Conservation (phyloP, 2,888 invertebrate species). For the Synanthedon vespiformis region DNA sequence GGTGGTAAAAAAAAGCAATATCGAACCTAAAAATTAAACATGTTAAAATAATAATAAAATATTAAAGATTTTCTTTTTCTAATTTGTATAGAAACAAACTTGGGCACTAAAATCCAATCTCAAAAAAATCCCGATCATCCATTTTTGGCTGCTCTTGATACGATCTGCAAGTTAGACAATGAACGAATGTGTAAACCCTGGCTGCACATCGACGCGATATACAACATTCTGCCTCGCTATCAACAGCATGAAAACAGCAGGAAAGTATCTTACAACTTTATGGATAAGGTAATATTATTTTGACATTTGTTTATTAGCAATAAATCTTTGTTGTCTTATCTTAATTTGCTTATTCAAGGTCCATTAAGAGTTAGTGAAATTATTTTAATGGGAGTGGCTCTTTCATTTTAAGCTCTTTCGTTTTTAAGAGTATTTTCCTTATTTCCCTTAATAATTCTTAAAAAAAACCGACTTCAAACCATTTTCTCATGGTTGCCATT, state of each 20-base stretch:
- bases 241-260: conserved; percentile 10
- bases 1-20: too few species aligned
- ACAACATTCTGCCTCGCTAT: conserved; percentile 13
- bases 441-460: too few species aligned
- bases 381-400: too few species aligned
- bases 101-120: conserved; percentile 20
- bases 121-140: conserved; percentile 14
- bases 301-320: too few species aligned
- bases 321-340: too few species aligned
- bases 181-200: conserved; percentile 23
- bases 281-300: conserved; percentile 7
- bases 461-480: too few species aligned
- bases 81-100: conserved; percentile 17
- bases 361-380: too few species aligned
- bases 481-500: too few species aligned
- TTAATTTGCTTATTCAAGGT: too few species aligned
- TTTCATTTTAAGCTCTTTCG: too few species aligned
- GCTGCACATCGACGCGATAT: conserved; percentile 19
- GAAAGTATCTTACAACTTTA: conserved; percentile 6
- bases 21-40: too few species aligned
- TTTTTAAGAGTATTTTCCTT: too few species aligned
- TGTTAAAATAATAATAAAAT: background rate
- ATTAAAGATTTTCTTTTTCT: conserved; percentile 1
- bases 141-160: conserved; percentile 21
- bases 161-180: conserved; percentile 11